A percentile compares a stretch with the other conserved stretches of the same genome.
phyloP scores from a whole-genome alignment of 2,797 vertebrate genomes.

The Hoplostethus mediterraneus region DNA sequence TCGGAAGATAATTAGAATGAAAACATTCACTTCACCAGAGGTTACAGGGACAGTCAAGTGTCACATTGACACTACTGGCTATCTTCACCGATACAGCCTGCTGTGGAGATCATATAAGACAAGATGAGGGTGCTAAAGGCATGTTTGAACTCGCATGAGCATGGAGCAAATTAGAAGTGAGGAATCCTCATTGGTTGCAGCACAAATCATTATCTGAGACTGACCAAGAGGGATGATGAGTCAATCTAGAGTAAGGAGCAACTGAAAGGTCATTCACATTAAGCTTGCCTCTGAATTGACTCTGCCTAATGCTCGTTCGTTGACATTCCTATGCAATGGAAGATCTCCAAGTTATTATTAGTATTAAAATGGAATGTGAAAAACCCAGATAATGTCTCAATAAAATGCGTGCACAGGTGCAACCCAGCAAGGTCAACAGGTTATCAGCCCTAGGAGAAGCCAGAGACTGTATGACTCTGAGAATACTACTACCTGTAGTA shows the following conservation, averaged over 20 bases:
- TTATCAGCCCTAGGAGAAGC: conserved; percentile 3
- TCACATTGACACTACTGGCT: conserved; percentile 51
- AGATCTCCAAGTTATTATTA: conserved; percentile 22
- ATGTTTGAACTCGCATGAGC: conserved; percentile 43
- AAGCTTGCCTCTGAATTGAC: conserved; percentile 33
- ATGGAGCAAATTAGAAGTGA: conserved; percentile 50
- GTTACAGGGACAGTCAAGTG: conserved; percentile 41
- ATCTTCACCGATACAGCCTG: conserved; percentile 49
- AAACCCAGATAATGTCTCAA: conserved; percentile 11
- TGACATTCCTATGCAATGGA: conserved; percentile 31
- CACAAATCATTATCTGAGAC: conserved; percentile 30
- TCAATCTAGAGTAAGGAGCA: conserved; percentile 21
- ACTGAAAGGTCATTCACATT: conserved; percentile 32
- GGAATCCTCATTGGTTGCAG: conserved; percentile 32
- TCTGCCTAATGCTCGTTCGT: conserved; percentile 31
- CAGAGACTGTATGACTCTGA: background rate
- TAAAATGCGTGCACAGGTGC: conserved; percentile 33
- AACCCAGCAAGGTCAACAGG: conserved; percentile 46
- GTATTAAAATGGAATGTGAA: conserved; percentile 32
- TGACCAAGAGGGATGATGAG: conserved; percentile 31
- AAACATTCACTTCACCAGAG: conserved; percentile 50
- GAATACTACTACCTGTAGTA: background rate
- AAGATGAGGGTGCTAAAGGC: conserved; percentile 42
- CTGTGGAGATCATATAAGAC: conserved; percentile 34
- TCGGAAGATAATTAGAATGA: conserved; percentile 39